Evolutionary conservation across 1,140 invertebrate genomes (phyloP).

Genomic region (Pseudomyrmex concolor): DNA sequence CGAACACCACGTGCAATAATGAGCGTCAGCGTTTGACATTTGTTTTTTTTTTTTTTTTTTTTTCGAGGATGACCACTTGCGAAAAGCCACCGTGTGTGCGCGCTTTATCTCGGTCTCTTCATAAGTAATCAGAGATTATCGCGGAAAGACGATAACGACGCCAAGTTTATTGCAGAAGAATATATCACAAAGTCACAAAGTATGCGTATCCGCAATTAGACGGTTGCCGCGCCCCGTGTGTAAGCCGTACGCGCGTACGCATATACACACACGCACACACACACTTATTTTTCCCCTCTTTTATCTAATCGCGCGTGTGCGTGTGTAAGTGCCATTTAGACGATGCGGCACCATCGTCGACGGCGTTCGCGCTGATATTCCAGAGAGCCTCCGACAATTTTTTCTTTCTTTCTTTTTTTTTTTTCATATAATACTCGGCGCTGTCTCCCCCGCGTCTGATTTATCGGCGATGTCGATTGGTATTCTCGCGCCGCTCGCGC

Average conservation of each 20-base stretch:
- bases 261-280: background rate
- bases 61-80: background rate
- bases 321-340: constrained; percentile 19
- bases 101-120: background rate
- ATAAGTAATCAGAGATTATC: constrained; percentile 19
- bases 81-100: background rate
- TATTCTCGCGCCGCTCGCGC: constrained; percentile 39
- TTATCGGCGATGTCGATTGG: constrained; percentile 53
- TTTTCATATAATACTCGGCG: constrained; percentile 12
- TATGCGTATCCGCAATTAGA: constrained; percentile 27
- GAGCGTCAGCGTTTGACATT: too few relatives aligned
- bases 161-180: constrained; percentile 25
- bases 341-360: constrained; percentile 11
- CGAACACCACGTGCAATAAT: too few relatives aligned
- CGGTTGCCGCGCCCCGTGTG: constrained; percentile 28
- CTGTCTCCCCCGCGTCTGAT: constrained; percentile 29
- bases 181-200: constrained; percentile 14
- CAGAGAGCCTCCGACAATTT: constrained; percentile 55
- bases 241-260: background rate
- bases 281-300: background rate
- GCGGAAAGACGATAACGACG: constrained; percentile 27
- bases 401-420: too few relatives aligned
- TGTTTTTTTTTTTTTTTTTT: too few relatives aligned
- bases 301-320: constrained; percentile 61
- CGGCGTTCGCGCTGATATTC: background rate